Conservation (phyloP, 2,888 invertebrate species). For the Melanostoma scalare region DNA sequence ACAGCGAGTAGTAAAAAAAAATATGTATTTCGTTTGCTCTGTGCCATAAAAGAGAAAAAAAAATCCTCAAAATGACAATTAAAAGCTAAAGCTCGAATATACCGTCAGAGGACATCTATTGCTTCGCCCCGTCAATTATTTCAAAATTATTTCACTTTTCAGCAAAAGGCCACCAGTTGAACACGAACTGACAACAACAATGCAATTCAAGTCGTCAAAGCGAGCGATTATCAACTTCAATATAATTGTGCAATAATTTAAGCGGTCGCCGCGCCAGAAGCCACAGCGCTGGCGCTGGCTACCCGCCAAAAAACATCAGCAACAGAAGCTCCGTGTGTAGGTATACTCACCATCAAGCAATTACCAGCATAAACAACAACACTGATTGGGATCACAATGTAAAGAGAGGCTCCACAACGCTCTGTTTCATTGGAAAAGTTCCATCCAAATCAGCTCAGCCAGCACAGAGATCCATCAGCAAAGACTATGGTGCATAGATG, state of each 20-base stretch:
- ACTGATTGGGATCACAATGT: slow-evolving; percentile 66
- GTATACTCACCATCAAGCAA: slow-evolving; percentile 62
- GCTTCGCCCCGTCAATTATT: slow-evolving; percentile 65
- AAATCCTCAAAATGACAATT: slow-evolving; percentile 57
- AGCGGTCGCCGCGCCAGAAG: slow-evolving; percentile 55
- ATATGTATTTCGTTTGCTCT: slow-evolving; percentile 55
- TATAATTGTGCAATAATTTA: slow-evolving; percentile 72
- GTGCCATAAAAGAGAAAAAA: slow-evolving; percentile 3
- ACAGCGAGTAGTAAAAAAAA: slow-evolving; percentile 18
- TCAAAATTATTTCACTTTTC: slow-evolving; percentile 71
- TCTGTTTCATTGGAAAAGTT: slow-evolving; percentile 33
- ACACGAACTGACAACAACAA: neutral
- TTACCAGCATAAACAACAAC: slow-evolving; percentile 71
- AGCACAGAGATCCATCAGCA: slow-evolving; percentile 54
- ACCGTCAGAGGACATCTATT: slow-evolving; percentile 28
- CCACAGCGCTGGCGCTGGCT: too few species aligned
- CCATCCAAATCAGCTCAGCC: slow-evolving; percentile 48
- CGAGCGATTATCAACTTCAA: slow-evolving; percentile 64
- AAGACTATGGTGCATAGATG: neutral
- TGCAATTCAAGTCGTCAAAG: slow-evolving; percentile 41
- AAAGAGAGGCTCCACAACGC: slow-evolving; percentile 23
- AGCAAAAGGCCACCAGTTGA: slow-evolving; percentile 48
- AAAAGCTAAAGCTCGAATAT: slow-evolving; percentile 35
- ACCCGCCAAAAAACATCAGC: neutral
- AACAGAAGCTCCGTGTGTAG: slow-evolving; percentile 47